phyloP scores from a whole-genome alignment of 2,113 vertebrate species.

The Festucalex cinctus region DNA sequence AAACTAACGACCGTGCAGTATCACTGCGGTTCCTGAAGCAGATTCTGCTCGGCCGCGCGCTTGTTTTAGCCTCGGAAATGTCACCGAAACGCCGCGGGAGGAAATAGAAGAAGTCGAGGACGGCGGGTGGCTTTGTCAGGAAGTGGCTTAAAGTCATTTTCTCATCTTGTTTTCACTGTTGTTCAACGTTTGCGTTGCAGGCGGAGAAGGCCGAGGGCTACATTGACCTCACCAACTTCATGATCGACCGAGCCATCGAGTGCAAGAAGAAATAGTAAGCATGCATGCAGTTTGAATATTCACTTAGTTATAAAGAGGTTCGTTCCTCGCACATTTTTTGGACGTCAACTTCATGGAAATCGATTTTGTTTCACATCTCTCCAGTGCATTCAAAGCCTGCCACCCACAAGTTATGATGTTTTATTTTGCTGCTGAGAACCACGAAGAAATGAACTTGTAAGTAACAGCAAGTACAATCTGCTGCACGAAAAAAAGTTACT shows the following conservation, averaged over 20 bases:
- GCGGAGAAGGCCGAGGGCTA: conserved; percentile 96
- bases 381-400: conserved; percentile 92
- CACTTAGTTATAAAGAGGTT: background rate
- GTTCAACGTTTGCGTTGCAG: conserved; percentile 66
- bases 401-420: conserved; percentile 93
- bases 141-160: conserved; percentile 32
- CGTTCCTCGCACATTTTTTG: background rate
- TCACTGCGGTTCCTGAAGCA: conserved; percentile 19
- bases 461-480: conserved; percentile 38
- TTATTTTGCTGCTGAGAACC: conserved; percentile 93
- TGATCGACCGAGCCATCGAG: conserved; percentile 86
- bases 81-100: background rate
- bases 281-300: background rate
- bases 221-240: conserved; percentile 89
- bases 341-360: background rate
- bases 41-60: background rate
- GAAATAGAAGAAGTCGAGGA: conserved; percentile 26
- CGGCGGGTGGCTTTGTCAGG: conserved; percentile 22
- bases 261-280: conserved; percentile 98
- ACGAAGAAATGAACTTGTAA: conserved; percentile 92
- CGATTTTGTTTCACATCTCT: conserved; percentile 6
- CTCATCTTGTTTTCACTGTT: conserved; percentile 2
- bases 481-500: background rate
- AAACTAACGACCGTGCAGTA: background rate
- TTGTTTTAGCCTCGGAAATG: conserved; percentile 19